A percentile compares a stretch with the other conserved stretches of the same genome.
Evolutionary conservation across 2,888 invertebrate species (phyloP).

Genomic region (Lacanobia wlatinum): DNA sequence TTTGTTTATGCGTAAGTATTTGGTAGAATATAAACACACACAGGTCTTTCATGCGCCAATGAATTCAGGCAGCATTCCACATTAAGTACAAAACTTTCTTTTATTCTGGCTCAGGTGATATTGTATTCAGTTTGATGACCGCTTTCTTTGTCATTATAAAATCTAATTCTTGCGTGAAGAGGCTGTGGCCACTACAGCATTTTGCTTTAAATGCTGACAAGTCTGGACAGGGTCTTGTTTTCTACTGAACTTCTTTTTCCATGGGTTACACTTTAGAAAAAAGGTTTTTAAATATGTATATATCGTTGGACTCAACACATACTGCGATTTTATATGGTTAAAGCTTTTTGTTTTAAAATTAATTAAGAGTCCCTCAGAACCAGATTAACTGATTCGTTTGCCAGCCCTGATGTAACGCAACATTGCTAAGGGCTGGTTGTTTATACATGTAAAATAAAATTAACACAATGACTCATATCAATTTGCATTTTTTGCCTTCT

Average conservation of each 20-base stretch:
- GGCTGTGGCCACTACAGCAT: not conserved
- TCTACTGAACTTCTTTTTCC: not conserved
- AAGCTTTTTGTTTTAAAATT: not conserved
- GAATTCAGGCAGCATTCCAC: slow-evolving; percentile 41
- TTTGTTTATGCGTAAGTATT: slow-evolving; percentile 37
- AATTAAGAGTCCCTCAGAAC: slow-evolving; percentile 1
- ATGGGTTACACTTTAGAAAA: not conserved
- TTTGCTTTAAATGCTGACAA: not conserved
- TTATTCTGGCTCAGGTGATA: slow-evolving; percentile 39
- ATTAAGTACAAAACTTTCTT: slow-evolving; percentile 51
- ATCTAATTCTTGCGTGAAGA: slow-evolving; percentile 21
- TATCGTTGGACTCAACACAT: not conserved
- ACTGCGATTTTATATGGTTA: no score
- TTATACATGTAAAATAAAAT: slow-evolving; percentile 60
- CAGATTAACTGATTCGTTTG: slow-evolving; percentile 10
- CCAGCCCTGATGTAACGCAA: slow-evolving; percentile 57
- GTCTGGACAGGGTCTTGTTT: no score
- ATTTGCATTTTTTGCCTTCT: slow-evolving; percentile 65
- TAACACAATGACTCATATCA: slow-evolving; percentile 66
- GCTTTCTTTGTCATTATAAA: slow-evolving; percentile 47
- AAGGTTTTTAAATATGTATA: not conserved
- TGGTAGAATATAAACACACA: slow-evolving; percentile 34
- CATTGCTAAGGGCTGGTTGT: slow-evolving; percentile 61
- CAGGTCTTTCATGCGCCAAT: slow-evolving; percentile 43
- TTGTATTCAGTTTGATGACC: slow-evolving; percentile 36